A percentile compares a stretch with the other conserved stretches of the same genome.
Conservation (phyloP, 1,140 invertebrate genomes). For the Ylistrum balloti region DNA sequence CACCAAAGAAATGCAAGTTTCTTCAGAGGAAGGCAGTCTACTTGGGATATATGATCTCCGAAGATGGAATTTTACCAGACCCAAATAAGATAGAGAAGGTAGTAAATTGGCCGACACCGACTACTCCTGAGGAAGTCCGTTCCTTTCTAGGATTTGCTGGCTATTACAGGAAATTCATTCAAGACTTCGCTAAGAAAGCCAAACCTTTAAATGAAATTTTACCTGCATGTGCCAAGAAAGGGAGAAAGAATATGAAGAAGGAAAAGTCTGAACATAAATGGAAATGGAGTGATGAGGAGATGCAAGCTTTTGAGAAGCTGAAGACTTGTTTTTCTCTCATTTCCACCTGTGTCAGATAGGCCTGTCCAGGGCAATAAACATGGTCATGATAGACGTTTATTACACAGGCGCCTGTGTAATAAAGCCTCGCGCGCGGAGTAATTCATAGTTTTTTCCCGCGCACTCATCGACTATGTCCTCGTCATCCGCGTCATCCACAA, state of each 20-base stretch:
- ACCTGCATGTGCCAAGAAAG: conserved; percentile 44
- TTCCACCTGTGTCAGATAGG: no score
- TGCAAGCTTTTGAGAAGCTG: conserved; percentile 63
- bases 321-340: conserved; percentile 59
- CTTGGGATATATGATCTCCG: no score
- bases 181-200: conserved; percentile 70
- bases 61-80: conserved; percentile 68
- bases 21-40: no score
- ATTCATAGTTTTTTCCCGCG: no score
- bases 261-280: conserved; percentile 46
- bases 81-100: conserved; percentile 72
- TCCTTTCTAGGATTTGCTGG: conserved; percentile 82
- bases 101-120: conserved; percentile 69
- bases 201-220: conserved; percentile 65
- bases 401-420: no score
- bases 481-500: no score
- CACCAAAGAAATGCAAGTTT: no score
- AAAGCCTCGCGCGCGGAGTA: no score
- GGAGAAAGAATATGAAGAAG: conserved; percentile 3
- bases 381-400: no score
- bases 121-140: conserved; percentile 68
- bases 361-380: no score
- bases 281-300: conserved; percentile 56
- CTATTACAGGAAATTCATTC: conserved; percentile 81
- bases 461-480: no score